Conservation (phyloP, 2,113 vertebrate genomes). For the Piaya cayana region DNA sequence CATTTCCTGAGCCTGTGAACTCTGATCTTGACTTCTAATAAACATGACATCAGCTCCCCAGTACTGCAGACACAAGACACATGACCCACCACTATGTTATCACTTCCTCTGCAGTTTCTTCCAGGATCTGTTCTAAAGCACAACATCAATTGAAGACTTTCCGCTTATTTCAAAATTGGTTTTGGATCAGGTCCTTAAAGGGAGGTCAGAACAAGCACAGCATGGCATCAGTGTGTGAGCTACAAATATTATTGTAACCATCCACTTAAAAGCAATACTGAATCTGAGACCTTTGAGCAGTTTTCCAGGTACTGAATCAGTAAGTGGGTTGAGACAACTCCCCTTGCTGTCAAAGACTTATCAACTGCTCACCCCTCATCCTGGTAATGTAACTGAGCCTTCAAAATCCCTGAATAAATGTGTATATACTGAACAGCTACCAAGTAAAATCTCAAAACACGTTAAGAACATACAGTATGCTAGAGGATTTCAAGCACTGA, state of each 20-base stretch:
- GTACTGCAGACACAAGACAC: constrained; percentile 60
- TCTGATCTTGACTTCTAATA: constrained; percentile 71
- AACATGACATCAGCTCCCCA: constrained; percentile 68
- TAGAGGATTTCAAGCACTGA: not conserved
- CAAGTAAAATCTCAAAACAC: not conserved
- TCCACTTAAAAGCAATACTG: constrained; percentile 8
- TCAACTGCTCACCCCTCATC: not conserved
- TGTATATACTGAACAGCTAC: not conserved
- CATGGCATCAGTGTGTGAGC: not conserved
- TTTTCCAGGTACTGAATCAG: constrained; percentile 23
- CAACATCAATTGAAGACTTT: constrained; percentile 41
- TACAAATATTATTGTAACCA: constrained; percentile 14
- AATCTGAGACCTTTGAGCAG: not conserved
- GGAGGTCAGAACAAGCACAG: constrained; percentile 14
- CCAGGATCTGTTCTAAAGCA: constrained; percentile 7
- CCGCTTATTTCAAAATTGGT: constrained; percentile 7
- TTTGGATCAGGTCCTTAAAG: constrained; percentile 36
- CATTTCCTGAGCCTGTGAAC: constrained; percentile 71
- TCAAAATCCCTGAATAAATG: not conserved
- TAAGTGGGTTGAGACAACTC: not conserved
- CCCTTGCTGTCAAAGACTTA: not conserved
- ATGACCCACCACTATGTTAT: constrained; percentile 53
- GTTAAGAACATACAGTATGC: not conserved
- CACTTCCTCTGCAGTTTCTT: constrained; percentile 61
- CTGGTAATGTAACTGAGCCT: not conserved